These are phyloP conservation scores for Falco columbarius DNA, from an alignment of 2,797 vertebrate genomes.

Conservation along the genomic window DNA sequence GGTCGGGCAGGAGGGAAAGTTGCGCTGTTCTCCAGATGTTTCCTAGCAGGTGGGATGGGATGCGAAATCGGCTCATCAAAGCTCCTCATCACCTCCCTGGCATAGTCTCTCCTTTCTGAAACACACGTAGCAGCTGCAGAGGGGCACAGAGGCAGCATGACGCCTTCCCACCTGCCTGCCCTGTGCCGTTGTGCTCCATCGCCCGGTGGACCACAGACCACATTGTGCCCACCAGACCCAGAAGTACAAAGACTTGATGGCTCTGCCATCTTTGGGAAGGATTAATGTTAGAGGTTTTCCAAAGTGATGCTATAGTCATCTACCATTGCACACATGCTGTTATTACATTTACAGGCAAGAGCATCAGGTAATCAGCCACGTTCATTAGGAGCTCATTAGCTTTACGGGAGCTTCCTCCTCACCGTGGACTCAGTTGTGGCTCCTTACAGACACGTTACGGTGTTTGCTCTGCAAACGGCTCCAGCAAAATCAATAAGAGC, in stretches of 20 bases:
- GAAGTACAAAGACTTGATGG: not conserved
- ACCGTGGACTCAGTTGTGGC: not conserved
- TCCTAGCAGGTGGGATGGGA: not conserved
- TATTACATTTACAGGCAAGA: not conserved
- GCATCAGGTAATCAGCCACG: not conserved
- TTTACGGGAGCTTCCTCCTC: not conserved
- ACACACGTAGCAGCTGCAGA: not conserved
- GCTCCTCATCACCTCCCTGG: not conserved
- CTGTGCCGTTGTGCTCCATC: not conserved
- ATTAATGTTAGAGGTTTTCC: not conserved
- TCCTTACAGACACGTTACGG: not conserved
- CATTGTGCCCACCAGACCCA: accelerated
- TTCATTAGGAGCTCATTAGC: not conserved
- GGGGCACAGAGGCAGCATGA: not conserved
- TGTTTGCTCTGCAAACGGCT: not conserved
- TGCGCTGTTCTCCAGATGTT: not conserved
- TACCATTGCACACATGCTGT: accelerated
- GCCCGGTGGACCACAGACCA: not conserved
- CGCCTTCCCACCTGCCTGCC: not conserved
- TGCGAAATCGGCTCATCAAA: not conserved
- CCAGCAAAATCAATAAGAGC: not conserved
- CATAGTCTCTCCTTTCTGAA: not conserved
- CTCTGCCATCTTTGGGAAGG: not conserved
- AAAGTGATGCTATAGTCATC: not conserved
- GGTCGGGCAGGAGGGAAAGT: not conserved